phyloP scores from a whole-genome alignment of 2,113 vertebrate genomes.

The Nesoenas mayeri region DNA sequence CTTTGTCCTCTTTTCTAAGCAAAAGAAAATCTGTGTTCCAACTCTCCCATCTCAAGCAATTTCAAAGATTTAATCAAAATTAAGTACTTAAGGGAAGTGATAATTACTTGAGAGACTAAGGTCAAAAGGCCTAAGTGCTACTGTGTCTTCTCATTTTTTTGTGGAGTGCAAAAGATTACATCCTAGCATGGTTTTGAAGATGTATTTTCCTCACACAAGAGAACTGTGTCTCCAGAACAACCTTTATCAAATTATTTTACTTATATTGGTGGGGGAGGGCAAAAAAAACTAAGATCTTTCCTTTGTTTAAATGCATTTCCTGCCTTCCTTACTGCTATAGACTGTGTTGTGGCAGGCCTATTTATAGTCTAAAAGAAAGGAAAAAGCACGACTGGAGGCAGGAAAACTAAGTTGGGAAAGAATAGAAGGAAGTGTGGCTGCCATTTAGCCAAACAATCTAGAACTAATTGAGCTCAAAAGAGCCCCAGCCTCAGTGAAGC shows the following conservation, averaged over 20 bases:
- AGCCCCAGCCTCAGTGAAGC: conserved; percentile 50
- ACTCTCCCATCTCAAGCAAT: not conserved
- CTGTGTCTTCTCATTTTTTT: not conserved
- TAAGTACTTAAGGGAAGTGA: not conserved
- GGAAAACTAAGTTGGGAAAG: conserved; percentile 96
- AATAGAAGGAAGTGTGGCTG: conserved; percentile 95
- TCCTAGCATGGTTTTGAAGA: not conserved
- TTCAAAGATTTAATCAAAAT: not conserved
- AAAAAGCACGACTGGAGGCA: conserved; percentile 84
- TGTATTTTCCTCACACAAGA: not conserved
- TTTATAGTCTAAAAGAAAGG: conserved; percentile 87
- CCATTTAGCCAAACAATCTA: conserved; percentile 87
- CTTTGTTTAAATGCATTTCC: conserved; percentile 87
- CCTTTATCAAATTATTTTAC: not conserved
- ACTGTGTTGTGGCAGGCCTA: conserved; percentile 79
- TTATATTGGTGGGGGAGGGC: not conserved
- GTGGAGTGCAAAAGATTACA: not conserved
- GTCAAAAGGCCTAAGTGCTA: not conserved
- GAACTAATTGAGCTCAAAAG: conserved; percentile 75
- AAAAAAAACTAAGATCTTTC: conserved; percentile 17
- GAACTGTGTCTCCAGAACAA: not conserved
- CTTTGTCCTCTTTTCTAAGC: not conserved
- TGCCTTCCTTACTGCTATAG: conserved; percentile 80
- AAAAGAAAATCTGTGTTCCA: not conserved
- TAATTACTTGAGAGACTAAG: not conserved